Evolutionary conservation across 2,113 vertebrate genomes (phyloP), one percentile per base, ranked within the genome.

Genomic region (Larimichthys crocea): DNA sequence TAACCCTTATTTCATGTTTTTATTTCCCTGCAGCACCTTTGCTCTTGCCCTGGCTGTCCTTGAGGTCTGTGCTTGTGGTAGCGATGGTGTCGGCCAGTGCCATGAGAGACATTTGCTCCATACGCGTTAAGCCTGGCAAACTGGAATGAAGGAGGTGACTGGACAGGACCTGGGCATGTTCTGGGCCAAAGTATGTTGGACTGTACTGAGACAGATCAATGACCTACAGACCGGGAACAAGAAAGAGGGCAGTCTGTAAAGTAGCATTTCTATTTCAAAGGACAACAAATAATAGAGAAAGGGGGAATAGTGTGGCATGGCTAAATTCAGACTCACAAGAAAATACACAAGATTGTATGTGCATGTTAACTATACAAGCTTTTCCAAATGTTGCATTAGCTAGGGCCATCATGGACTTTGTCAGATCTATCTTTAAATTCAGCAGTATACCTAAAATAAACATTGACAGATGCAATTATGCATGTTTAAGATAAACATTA

Each of bases 101-200:
- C 97, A 99, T 98, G 80, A 99, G 88, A 50, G 97, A 99, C 98
- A 99, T 99, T 89, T 99, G 98, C 78, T 99, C 98, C 95, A 98
- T 97, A 29, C 97, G 94, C 16, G 96, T 98, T 87, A 99, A 94
- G 53, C 98, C 98, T 82, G 98, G 98, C 80, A 99, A 94, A 88
- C 98, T 98, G 70, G 97, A 97, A 91, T 98, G 96, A 85, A 99
- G 96, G 82, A 99, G 96, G 88, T 99, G 97, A 84, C 96, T 94
- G 73, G 98, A 99, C 72, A 99, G 94, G 89, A 99, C 97, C 67
- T 97, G 96, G 53, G 98, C 97, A 72, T 99, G 98, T 65, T 99
- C 97, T 65, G 96, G 96, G 60, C 98, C 98, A 90, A 99, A 99
- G 80, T 96, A 97, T 63, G 97, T 96, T 11, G 97, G 98, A 84